Evolutionary conservation across 2,888 invertebrate genomes (phyloP).

Genomic region (Melieria crassipennis): DNA sequence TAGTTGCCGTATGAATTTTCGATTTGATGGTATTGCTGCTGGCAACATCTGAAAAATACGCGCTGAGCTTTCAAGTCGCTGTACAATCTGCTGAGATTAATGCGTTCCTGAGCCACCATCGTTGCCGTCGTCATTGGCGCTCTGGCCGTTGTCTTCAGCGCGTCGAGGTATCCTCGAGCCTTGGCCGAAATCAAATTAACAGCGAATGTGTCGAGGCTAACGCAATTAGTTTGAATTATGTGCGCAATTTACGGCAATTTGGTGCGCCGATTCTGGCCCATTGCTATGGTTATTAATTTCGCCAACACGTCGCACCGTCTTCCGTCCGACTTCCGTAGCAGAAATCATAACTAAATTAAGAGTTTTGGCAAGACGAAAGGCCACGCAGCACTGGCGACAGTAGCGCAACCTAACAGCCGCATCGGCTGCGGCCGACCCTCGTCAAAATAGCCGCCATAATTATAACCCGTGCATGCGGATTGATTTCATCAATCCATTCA

Average conservation of each 20-base stretch:
- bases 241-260: conserved; percentile 55
- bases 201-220: conserved; percentile 43
- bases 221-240: conserved; percentile 58
- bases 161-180: conserved; percentile 3
- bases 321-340: neutral
- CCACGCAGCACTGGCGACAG: conserved; percentile 1
- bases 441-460: conserved; percentile 23
- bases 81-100: neutral
- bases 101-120: neutral
- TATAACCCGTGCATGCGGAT: conserved; percentile 35
- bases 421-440: conserved; percentile 42
- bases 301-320: conserved; percentile 8
- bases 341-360: conserved; percentile 44
- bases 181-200: conserved; percentile 43
- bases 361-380: conserved; percentile 17
- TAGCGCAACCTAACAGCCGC: too few relatives aligned
- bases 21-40: too few relatives aligned
- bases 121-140: neutral
- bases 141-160: neutral
- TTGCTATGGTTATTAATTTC: conserved; percentile 56
- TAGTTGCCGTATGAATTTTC: neutral
- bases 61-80: neutral
- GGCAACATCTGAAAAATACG: too few relatives aligned
- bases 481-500: conserved; percentile 36
- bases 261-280: conserved; percentile 33